Conservation (phyloP, 2,113 vertebrate genomes). For the Protobothrops flavoviridis region DNA sequence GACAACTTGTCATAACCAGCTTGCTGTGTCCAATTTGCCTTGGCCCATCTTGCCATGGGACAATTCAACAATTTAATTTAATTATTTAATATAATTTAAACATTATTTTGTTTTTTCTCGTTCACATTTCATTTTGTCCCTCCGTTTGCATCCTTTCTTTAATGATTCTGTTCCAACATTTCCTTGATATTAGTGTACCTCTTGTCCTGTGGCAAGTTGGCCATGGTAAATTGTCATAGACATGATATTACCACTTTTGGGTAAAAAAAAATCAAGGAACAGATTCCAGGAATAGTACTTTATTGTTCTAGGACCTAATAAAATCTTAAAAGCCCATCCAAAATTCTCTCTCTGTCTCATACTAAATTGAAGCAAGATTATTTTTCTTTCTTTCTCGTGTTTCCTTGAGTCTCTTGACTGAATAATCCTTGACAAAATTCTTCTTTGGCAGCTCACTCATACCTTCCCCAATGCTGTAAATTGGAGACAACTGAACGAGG, state of each 20-base stretch:
- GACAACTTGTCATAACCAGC: not conserved
- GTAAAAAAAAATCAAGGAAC: not conserved
- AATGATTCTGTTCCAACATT: not conserved
- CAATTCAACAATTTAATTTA: not conserved
- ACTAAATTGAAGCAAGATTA: not conserved
- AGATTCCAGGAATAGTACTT: not conserved
- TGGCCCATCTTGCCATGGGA: not conserved
- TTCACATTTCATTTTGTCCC: not conserved
- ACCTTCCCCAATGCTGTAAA: not conserved
- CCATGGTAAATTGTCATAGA: not conserved
- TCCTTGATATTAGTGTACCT: too few species aligned
- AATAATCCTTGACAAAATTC: not conserved
- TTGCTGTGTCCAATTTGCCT: not conserved
- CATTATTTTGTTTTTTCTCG: not conserved
- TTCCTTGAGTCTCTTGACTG: not conserved
- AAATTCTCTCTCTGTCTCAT: not conserved
- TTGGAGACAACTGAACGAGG: not conserved
- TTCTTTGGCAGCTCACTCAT: not conserved
- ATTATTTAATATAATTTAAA: not conserved
- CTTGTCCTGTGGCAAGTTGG: not conserved
- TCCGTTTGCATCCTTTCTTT: not conserved
- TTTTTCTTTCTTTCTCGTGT: not conserved
- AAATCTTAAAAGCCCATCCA: not conserved
- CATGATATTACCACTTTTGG: not conserved
- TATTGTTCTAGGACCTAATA: not conserved